Evolutionary conservation across 2,113 vertebrate species (phyloP), one percentile per base, ranked within the genome.

Genomic region (Ailurus styani): DNA sequence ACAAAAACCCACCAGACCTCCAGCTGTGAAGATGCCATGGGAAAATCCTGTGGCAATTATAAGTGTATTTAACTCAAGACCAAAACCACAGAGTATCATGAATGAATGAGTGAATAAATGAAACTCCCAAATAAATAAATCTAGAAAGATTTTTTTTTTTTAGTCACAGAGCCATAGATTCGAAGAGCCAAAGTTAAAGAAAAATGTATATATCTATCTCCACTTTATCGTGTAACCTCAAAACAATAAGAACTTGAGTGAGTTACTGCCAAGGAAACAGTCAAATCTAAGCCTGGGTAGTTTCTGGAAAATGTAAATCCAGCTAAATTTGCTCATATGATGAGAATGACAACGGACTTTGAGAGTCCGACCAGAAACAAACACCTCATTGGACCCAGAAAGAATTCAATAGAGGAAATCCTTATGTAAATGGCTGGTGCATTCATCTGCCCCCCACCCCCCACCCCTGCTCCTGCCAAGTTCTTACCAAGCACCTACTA

Each of bases 1-100:
- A 47, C 87, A 93, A 96, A 90, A 96, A 87, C 89, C 27, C 37
- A 68, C 40, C 92, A 97, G 96, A 96, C 88, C 88, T 96, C 95
- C 87, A 96, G 90, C 97, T 97, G 85, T n/a, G 72, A 37, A 13
- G 72, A 95, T 31, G 62, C 52, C 94, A 95, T 42, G 25, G 96
- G 98, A 96, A 83, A 2, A 20, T 52, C 50, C 81, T 9, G 82
- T 50, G 60, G 93, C 83, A 77, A 45, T 47, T 79, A 5, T 93
- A 95, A 95, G 23, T 64, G 40, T 78, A 92, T 95, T 20, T 68
- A 85, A 97, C 95, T 85, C 84, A 90, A 96, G 68, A 97, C 78
- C 93, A 97, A 37, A 98, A 88, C 70, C 83, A 96, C 15, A 68
- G 91, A 81, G 82, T 89, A 82, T 55, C 82, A 40, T 95, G 95